A percentile compares a stretch with the other conserved stretches of the same genome.
Conservation (phyloP, 2,888 invertebrate species). For the Coecobrya sp. region DNA sequence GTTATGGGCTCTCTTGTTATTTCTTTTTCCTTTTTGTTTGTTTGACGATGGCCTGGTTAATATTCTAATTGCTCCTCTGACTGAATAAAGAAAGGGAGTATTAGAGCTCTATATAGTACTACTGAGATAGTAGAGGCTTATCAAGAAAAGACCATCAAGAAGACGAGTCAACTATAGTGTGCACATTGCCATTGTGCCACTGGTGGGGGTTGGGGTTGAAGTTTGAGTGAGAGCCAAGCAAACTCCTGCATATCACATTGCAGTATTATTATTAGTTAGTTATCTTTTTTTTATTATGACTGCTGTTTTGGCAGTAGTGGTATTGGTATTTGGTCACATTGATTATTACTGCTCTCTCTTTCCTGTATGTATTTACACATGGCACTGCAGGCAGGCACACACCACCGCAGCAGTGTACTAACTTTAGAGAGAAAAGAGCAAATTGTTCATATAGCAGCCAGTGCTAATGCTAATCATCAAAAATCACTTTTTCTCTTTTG, state of each 20-base stretch:
- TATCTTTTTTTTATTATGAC: slow-evolving; percentile 1
- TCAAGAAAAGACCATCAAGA: slow-evolving; percentile 29
- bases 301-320: slow-evolving; percentile 40
- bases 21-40: slow-evolving; percentile 43
- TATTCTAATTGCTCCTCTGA: slow-evolving; percentile 49
- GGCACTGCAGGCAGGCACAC: neutral
- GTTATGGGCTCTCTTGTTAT: slow-evolving; percentile 38
- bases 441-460: slow-evolving; percentile 2
- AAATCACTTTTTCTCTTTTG: slow-evolving; percentile 54
- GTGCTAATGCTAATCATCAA: neutral
- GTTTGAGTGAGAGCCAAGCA: slow-evolving; percentile 43
- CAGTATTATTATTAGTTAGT: neutral
- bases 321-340: slow-evolving; percentile 55
- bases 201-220: slow-evolving; percentile 18
- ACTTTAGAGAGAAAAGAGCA: neutral
- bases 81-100: slow-evolving; percentile 3
- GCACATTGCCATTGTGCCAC: neutral
- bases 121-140: neutral
- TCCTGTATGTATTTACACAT: slow-evolving; percentile 5
- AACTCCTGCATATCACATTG: neutral
- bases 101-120: neutral
- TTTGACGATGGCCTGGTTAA: slow-evolving; percentile 59
- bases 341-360: slow-evolving; percentile 41
- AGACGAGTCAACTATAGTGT: slow-evolving; percentile 40
- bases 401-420: neutral